A percentile compares a stretch with the other conserved stretches of the same genome.
These are phyloP conservation scores for Discoglossus pictus DNA, from an alignment of 2,797 vertebrate genomes.

Conservation along the genomic window DNA sequence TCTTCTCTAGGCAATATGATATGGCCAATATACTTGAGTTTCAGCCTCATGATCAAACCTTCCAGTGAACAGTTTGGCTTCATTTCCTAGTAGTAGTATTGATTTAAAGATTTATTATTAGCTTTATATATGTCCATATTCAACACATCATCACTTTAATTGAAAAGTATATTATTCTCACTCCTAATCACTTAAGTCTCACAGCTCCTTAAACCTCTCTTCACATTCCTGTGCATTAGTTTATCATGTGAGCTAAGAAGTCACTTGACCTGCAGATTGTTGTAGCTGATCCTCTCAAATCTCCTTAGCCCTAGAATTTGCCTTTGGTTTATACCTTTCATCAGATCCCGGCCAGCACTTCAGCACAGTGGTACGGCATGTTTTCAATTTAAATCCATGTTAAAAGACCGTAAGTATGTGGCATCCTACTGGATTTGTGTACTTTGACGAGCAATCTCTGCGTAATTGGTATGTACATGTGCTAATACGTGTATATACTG, in stretches of 20 bases:
- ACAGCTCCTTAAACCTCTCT: slow-evolving; percentile 22
- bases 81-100: no score
- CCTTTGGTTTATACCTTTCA: slow-evolving; percentile 16
- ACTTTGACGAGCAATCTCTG: neutral
- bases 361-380: slow-evolving; percentile 10
- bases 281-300: slow-evolving; percentile 41
- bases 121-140: no score
- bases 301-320: slow-evolving; percentile 37
- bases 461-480: slow-evolving; percentile 21
- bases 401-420: slow-evolving; percentile 1
- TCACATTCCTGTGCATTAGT: slow-evolving; percentile 33
- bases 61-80: no score
- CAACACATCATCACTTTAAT: no score
- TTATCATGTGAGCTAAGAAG: slow-evolving; percentile 48
- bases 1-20: no score
- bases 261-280: slow-evolving; percentile 42
- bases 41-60: no score
- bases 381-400: slow-evolving; percentile 3
- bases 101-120: no score
- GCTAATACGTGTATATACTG: no score
- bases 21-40: no score
- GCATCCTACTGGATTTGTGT: neutral
- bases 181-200: slow-evolving; percentile 25
- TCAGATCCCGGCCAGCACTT: slow-evolving; percentile 2
- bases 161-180: no score